Evolutionary conservation across 2,888 invertebrate genomes (phyloP), one percentile per base, ranked within the genome.

Genomic region (Sinelater perroti): DNA sequence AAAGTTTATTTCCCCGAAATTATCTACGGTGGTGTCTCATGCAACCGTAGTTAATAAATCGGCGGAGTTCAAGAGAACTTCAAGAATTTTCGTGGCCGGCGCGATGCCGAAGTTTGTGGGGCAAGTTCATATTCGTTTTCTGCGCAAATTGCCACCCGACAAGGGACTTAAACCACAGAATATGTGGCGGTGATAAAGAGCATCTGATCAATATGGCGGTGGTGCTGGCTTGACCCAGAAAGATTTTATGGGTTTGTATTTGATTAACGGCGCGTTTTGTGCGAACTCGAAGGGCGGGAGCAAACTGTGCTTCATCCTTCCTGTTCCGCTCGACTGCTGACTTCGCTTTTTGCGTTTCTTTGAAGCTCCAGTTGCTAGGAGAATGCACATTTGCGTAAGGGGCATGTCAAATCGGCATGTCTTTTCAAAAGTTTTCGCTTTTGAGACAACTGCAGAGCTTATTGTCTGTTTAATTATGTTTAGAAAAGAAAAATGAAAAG

Each of bases 211-310:
- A 44, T 40, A 40, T 20, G 40, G 8, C 21, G 40, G 40, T 21
- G 10, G 11, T 14, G 2, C 7, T 10, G 18, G 16, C 44, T 30
- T 44, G 44, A 44, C 44, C 44, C 44, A 44, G 44, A 44, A 44
- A 28, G 30, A 30, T 24, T 16, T 44, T 44, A 30, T 26, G 44
- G 44, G 44, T 44, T 44, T 44, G 44, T 30, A 44, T 44, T 16
- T 30, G 44, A 44, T 44, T 30, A 44, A 30, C 26, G 26, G 28
- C 28, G 44, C 44, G 30, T 44, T 44, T 44, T 30, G 24, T 20
- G 18, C 20, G 24, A 20, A 40, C 6, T 20, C 13, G 14, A 40
- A 40, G 40, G 14, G 21, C 26, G 14, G 24, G 14, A 40, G 24
- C 24, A 38, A 40, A 40, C 11, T 24, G 40, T 40, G 10, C 16